Conservation (phyloP, 1,140 invertebrate genomes). For the Episyrphus balteatus region DNA sequence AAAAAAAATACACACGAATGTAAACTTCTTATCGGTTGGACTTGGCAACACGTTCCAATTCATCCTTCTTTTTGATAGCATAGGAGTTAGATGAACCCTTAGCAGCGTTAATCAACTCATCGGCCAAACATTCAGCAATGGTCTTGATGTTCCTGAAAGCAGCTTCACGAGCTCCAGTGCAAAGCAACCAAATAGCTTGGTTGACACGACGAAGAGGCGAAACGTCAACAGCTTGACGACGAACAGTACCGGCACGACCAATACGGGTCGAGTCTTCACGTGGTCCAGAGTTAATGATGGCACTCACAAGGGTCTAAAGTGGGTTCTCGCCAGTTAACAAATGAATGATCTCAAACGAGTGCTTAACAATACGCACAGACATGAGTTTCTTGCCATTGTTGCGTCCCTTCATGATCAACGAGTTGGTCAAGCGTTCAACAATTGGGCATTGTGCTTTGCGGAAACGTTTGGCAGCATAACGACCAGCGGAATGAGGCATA, state of each 20-base stretch:
- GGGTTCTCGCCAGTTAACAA: constrained; percentile 90
- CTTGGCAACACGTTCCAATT: constrained; percentile 99
- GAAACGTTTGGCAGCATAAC: constrained; percentile 98
- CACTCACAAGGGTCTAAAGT: constrained; percentile 87
- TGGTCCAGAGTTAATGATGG: constrained; percentile 98
- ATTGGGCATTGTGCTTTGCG: constrained; percentile 99
- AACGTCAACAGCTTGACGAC: constrained; percentile 98
- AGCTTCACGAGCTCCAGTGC: constrained; percentile 96
- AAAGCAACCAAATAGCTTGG: constrained; percentile 98
- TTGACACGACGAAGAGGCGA: constrained; percentile 96
- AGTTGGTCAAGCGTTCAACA: constrained; percentile 95
- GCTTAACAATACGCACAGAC: constrained; percentile 97
- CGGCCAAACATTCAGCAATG: constrained; percentile 98
- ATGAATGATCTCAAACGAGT: constrained; percentile 99
- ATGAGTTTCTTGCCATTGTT: constrained; percentile 99
- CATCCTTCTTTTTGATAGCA: constrained; percentile 99
- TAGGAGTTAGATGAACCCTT: constrained; percentile 99
- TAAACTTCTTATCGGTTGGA: constrained; percentile 88
- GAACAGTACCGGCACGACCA: constrained; percentile 97
- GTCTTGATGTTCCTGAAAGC: constrained; percentile 99
- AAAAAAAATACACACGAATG: background rate
- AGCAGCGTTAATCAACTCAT: constrained; percentile 99
- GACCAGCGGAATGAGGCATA: constrained; percentile 93
- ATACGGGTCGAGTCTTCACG: constrained; percentile 99
- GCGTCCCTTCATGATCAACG: constrained; percentile 99